Conservation (phyloP, 2,113 vertebrate species). For the Entomyzon cyanotis region DNA sequence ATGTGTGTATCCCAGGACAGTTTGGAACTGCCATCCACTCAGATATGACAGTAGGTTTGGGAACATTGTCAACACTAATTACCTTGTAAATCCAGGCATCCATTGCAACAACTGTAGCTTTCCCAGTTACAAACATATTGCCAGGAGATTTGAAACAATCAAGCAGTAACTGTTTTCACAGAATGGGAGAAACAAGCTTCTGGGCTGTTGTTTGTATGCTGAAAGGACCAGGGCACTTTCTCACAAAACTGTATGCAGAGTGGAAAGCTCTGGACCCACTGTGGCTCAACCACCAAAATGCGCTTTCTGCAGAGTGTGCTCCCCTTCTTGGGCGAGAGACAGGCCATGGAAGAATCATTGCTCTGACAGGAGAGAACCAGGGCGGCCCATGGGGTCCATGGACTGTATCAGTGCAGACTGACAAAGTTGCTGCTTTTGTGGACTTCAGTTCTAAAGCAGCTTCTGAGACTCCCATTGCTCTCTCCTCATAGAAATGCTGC, state of each 20-base stretch:
- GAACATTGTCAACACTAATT: neutral
- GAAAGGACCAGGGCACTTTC: neutral
- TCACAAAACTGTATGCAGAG: neutral
- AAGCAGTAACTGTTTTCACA: neutral
- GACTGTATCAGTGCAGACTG: neutral
- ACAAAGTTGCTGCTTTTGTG: neutral
- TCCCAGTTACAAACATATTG: neutral
- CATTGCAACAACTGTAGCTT: neutral
- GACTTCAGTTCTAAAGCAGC: neutral
- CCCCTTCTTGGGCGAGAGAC: neutral
- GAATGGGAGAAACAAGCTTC: neutral
- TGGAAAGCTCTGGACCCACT: neutral
- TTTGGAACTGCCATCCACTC: neutral
- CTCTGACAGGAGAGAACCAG: neutral
- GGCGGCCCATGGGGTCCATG: neutral
- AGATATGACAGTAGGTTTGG: neutral
- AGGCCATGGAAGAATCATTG: neutral
- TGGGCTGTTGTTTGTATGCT: neutral
- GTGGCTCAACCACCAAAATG: neutral
- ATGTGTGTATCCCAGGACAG: neutral
- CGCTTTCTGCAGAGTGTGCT: neutral
- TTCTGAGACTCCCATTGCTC: neutral
- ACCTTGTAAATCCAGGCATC: neutral
- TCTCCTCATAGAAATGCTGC: neutral
- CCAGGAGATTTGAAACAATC: neutral